Evolutionary conservation across 1,140 invertebrate genomes (phyloP).

Genomic region (Sitodiplosis mosellana): DNA sequence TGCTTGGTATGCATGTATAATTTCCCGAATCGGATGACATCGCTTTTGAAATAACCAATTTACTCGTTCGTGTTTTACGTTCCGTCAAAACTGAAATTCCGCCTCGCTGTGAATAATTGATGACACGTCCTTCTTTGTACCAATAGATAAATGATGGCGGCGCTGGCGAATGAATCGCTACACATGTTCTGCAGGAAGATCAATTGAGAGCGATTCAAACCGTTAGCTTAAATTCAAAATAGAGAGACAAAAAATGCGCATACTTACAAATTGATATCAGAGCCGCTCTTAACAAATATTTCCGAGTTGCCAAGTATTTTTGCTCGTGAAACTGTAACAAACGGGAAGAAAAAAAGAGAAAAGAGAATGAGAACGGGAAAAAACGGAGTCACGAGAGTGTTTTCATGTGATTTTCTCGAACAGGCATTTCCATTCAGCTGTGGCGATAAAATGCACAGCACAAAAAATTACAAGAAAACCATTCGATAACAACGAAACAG

Average conservation of each 20-base stretch:
- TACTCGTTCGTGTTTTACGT: slow-evolving; percentile 63
- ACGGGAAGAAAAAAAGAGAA: slow-evolving; percentile 9
- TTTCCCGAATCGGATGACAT: slow-evolving; percentile 63
- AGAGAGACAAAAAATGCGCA: no score
- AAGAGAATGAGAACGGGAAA: slow-evolving; percentile 4
- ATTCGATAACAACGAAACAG: no score
- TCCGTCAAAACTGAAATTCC: slow-evolving; percentile 75
- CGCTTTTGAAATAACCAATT: slow-evolving; percentile 61
- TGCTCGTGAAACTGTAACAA: slow-evolving; percentile 66
- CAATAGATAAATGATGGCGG: slow-evolving; percentile 83
- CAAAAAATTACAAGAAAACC: no score
- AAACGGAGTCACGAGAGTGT: neutral
- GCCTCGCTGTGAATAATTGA: slow-evolving; percentile 71
- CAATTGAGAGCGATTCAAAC: no score
- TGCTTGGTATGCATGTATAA: slow-evolving; percentile 64
- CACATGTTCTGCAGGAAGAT: no score
- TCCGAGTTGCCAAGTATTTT: slow-evolving; percentile 70
- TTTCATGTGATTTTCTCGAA: no score
- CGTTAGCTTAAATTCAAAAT: no score
- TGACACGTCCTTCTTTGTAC: slow-evolving; percentile 70
- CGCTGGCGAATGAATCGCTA: slow-evolving; percentile 70
- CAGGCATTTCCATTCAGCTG: no score
- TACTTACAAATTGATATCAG: slow-evolving; percentile 82
- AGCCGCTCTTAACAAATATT: slow-evolving; percentile 70
- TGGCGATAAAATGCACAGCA: no score